These are phyloP conservation scores for Percina caprodes DNA, from an alignment of 2,113 vertebrate species.

Conservation along the genomic window DNA sequence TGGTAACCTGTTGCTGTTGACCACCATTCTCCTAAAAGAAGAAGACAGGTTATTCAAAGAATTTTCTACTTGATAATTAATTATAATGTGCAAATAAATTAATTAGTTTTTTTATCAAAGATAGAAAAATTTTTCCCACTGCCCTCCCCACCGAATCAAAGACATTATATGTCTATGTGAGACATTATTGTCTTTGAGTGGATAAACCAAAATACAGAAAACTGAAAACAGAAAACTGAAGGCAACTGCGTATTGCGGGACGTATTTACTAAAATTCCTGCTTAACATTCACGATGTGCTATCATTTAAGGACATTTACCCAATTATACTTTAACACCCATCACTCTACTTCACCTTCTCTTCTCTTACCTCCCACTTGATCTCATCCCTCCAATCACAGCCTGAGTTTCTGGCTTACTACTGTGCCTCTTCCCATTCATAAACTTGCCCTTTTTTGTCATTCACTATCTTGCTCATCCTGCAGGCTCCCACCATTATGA, in stretches of 20 bases:
- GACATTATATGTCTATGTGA: neutral
- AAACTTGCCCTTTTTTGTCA: constrained; percentile 9
- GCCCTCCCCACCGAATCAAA: constrained; percentile 1
- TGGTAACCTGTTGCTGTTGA: constrained; percentile 88
- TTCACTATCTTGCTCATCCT: constrained; percentile 24
- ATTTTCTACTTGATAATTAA: neutral
- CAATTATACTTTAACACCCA: no score
- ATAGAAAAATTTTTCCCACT: constrained; percentile 16
- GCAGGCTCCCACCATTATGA: neutral
- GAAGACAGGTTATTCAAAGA: neutral
- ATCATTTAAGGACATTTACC: neutral
- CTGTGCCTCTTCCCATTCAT: constrained; percentile 17
- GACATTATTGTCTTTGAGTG: constrained; percentile 10
- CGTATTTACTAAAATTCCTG: neutral
- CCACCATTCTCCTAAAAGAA: constrained; percentile 86
- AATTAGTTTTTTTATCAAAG: neutral
- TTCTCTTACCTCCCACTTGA: neutral
- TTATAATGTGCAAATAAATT: neutral
- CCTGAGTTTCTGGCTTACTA: neutral
- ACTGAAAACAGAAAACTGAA: neutral
- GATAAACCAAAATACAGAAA: neutral
- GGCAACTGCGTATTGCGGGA: neutral
- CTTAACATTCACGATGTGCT: neutral
- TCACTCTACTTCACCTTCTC: neutral
- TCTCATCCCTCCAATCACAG: constrained; percentile 6